A percentile compares a stretch with the other conserved stretches of the same genome.
These are phyloP conservation scores for Drosophila subquinaria DNA, from an alignment of 2,888 invertebrate species.

Conservation along the genomic window DNA sequence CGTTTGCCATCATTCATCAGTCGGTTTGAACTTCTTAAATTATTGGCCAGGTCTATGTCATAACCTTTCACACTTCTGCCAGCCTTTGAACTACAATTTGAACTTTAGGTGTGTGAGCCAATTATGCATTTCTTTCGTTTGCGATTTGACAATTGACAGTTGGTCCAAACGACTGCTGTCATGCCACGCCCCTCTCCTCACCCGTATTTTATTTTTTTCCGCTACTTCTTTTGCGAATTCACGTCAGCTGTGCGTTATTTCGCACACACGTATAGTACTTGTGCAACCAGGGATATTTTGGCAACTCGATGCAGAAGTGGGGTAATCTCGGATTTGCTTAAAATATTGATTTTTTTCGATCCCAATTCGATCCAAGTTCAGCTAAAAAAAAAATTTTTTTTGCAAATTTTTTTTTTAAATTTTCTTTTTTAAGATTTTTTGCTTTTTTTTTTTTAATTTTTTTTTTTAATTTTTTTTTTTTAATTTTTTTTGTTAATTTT, in stretches of 20 bases:
- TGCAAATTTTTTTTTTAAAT: no score
- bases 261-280: slow-evolving; percentile 3
- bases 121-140: slow-evolving; percentile 58
- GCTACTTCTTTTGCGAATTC: slow-evolving; percentile 7
- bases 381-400: no score
- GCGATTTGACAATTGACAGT: slow-evolving; percentile 74
- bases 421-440: no score
- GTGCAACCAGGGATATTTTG: no score
- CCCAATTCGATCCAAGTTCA: no score
- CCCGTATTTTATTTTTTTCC: not conserved
- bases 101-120: slow-evolving; percentile 44
- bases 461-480: no score
- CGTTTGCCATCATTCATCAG: slow-evolving; percentile 72
- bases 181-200: slow-evolving; percentile 21
- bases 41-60: slow-evolving; percentile 67
- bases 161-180: slow-evolving; percentile 53
- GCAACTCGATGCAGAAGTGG: no score
- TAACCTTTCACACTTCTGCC: not conserved
- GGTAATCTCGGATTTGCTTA: no score
- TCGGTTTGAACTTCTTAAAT: slow-evolving; percentile 74
- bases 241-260: slow-evolving; percentile 36
- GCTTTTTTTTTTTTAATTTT: no score
- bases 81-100: slow-evolving; percentile 8
- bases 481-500: no score
- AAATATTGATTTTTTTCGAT: no score